Base-by-base conservation (phyloP, 2,888 invertebrate species). In the Mythimna pallens region DNA sequence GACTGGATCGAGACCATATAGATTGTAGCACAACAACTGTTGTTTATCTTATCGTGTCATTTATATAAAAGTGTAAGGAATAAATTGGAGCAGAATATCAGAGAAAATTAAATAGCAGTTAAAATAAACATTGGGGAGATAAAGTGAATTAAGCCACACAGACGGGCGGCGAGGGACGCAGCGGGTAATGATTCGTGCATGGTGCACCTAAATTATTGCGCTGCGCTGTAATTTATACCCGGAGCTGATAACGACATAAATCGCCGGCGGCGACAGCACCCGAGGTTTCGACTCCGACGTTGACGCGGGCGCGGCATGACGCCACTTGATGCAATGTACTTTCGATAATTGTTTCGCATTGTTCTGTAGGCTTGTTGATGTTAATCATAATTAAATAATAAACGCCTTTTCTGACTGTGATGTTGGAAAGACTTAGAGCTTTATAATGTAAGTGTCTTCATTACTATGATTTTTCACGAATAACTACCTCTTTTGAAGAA, bases 171-270 rank as follows among this genome's bases (percentile, higher is more conserved):
- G 81, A 70, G 77, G 88, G 87, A 88, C 94, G 91, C 95, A 94
- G 95, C 93, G 95, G 94, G 96, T 94, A 96, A 96, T 95, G 95
- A 96, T 95, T 94, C 96, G 95, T 95, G 94, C 93, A 94, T 93
- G 92, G 95, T 93, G 93, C 93, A 93, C 94, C 95, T 95, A 95
- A 96, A 95, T 96, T 96, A 96, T 95, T 94, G 94, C 94, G 88
- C 92, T 91, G 91, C 90, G 89, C 85, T 92, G 94, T 95, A 95
- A 96, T 96, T 96, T 96, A 96, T 95, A 94, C 92, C 89, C 92
- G 86, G 86, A 93, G 84, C 92, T 95, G 95, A 95, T 96, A 96
- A 96, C 93, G 94, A 91, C 94, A 95, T 95, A 96, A 96, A 96
- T 96, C 91, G 92, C 89, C 90, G 82, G 86, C 88, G 94, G 92